Evolutionary conservation across 92 coral and sea anemone genomes (phyloP).

Genomic region (Virgularia gustaviana): DNA sequence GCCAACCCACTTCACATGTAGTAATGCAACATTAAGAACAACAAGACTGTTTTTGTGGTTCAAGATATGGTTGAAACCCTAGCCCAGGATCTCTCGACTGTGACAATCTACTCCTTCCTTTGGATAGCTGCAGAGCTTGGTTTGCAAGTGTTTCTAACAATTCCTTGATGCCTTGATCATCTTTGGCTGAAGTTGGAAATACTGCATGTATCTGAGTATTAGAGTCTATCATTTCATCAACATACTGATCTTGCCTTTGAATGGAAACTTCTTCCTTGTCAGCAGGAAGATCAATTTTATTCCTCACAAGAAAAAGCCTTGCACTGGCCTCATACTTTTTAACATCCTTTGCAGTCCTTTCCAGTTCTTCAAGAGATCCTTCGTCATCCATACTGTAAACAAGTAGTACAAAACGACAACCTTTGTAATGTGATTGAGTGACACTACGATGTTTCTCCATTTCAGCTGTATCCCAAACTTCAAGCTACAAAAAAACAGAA

Average conservation of each 20-base stretch:
- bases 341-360: conserved; percentile 1
- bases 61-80: no score
- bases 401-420: conserved; percentile 63
- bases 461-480: conserved; percentile 73
- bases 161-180: conserved; percentile 63
- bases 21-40: not conserved
- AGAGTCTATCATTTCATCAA: conserved; percentile 21
- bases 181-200: conserved; percentile 70
- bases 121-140: not conserved
- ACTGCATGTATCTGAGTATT: conserved; percentile 14
- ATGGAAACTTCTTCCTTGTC: conserved; percentile 35
- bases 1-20: not conserved
- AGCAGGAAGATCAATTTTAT: conserved; percentile 68
- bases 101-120: not conserved
- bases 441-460: conserved; percentile 58
- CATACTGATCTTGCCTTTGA: conserved; percentile 7
- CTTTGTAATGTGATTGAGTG: conserved; percentile 65
- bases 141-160: conserved; percentile 44
- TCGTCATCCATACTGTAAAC: conserved; percentile 63
- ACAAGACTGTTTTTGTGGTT: not conserved
- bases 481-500: conserved; percentile 53
- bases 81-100: no score
- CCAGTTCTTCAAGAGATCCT: conserved; percentile 39
- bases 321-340: conserved; percentile 59
- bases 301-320: conserved; percentile 53